Conservation (phyloP, 2,113 vertebrate genomes). For the Hipposideros armiger region DNA sequence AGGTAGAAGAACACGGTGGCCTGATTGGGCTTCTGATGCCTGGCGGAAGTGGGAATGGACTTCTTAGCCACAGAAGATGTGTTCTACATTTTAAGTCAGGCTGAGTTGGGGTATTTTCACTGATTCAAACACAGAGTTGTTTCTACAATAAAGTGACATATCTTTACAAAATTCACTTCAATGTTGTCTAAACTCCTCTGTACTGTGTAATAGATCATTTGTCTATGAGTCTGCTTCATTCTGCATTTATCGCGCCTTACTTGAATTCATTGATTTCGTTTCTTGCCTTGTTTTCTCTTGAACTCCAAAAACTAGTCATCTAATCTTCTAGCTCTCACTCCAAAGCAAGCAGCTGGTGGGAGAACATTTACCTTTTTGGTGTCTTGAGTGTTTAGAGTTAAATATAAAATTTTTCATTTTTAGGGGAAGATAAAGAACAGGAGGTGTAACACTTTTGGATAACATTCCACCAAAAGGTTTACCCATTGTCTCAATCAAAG, state of each 20-base stretch:
- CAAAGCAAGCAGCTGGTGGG: background rate
- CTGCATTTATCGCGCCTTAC: background rate
- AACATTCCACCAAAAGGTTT: background rate
- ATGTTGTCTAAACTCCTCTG: background rate
- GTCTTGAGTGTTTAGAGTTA: background rate
- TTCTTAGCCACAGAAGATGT: background rate
- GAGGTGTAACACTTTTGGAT: background rate
- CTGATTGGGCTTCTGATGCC: fast-evolving
- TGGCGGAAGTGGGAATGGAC: background rate
- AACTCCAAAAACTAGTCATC: background rate
- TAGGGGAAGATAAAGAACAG: background rate
- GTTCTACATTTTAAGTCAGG: background rate
- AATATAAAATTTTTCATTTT: background rate
- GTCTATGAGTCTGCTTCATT: background rate
- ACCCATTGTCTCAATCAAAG: background rate
- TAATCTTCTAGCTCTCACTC: background rate
- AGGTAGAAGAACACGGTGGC: background rate
- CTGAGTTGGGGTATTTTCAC: background rate
- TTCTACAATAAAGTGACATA: background rate
- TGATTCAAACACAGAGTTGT: background rate
- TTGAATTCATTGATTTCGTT: background rate
- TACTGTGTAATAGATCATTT: background rate
- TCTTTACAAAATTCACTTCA: background rate
- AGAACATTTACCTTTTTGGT: background rate
- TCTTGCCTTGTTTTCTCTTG: background rate